Conservation (phyloP, 2,113 vertebrate species). For the Cryptotis parvus region DNA sequence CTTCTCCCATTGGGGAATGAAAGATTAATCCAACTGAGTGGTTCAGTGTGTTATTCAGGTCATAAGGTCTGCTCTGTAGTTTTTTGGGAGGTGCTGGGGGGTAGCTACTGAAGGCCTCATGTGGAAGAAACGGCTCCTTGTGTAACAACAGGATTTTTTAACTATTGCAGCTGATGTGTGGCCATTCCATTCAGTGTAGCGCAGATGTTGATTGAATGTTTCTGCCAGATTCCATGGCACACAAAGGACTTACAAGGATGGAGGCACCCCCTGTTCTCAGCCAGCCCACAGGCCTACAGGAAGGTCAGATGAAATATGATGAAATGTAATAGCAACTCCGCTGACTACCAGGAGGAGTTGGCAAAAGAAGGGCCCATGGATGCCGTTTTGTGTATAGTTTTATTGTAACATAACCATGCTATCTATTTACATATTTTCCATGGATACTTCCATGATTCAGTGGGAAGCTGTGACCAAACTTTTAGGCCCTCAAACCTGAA, state of each 20-base stretch:
- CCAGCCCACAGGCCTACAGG: background rate
- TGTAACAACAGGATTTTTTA: too few species aligned
- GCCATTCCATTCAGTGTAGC: slow-evolving; percentile 23
- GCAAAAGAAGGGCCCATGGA: background rate
- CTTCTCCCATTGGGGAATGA: slow-evolving; percentile 57
- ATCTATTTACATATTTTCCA: background rate
- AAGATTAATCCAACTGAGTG: slow-evolving; percentile 59
- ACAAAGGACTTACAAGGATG: background rate
- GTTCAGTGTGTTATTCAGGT: slow-evolving; percentile 24
- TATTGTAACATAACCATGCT: background rate
- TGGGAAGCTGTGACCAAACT: background rate
- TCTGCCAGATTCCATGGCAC: background rate
- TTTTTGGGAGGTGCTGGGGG: slow-evolving; percentile 63
- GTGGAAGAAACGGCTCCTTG: slow-evolving; percentile 36
- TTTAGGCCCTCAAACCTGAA: background rate
- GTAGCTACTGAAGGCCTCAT: slow-evolving; percentile 30
- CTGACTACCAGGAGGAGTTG: background rate
- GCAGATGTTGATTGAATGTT: background rate
- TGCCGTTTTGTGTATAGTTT: background rate
- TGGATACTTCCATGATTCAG: background rate
- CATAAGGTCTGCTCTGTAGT: slow-evolving; percentile 11
- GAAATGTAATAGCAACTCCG: background rate
- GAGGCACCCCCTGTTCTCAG: background rate
- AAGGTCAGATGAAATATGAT: background rate
- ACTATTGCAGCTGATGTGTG: background rate